Base-by-base conservation (phyloP, 2,888 invertebrate genomes). In the Cantharis lateralis region DNA sequence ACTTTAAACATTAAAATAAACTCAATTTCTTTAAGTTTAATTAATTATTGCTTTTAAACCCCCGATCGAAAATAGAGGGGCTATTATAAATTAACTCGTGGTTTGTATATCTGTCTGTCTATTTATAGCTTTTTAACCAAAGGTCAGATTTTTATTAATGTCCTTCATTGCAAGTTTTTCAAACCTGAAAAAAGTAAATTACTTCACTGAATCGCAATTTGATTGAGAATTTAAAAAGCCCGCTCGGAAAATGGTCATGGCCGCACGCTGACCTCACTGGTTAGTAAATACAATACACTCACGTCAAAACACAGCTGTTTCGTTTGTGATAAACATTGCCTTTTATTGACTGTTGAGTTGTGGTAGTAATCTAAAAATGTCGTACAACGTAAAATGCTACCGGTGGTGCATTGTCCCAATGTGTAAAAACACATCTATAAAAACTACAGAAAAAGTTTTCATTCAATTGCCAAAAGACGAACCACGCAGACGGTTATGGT, bases 371-470 rank as follows among this genome's bases (percentile, higher is more conserved):
- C 1, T n/a, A 48, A 48, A 48, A 48, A 48, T 48, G 48, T 9
- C n/a, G 2, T n/a, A 48, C 2, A 2, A 48, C 2, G 7, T n/a
- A 7, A n/a, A n/a, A 48, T 48, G 5, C 2, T 48, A 48, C n/a
- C 48, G 48, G 3, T 73, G 72, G 72, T 73, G 72, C 24, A 48
- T 66, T 16, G 72, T 73, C 9, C 68, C 66, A 20, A 20, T 15
- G 9, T 73, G 72, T n/a, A 28, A 15, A 68, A 73, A 15, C 20
- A 73, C 72, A 1, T 16, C 18, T 11, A 0, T 18, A 48, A 66
- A 66, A 18, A 73, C 66, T 13, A 68, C 68, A 15, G 13, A 68
- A 3, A 73, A 73, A 61, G 11, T 68, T 15, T 73, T 73, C 48
- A 9, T 73, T 32, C 48, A 13, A 32, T 18, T 73, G 1, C 72